Conservation (phyloP, 1,140 invertebrate genomes). For the Cepaea nemoralis region DNA sequence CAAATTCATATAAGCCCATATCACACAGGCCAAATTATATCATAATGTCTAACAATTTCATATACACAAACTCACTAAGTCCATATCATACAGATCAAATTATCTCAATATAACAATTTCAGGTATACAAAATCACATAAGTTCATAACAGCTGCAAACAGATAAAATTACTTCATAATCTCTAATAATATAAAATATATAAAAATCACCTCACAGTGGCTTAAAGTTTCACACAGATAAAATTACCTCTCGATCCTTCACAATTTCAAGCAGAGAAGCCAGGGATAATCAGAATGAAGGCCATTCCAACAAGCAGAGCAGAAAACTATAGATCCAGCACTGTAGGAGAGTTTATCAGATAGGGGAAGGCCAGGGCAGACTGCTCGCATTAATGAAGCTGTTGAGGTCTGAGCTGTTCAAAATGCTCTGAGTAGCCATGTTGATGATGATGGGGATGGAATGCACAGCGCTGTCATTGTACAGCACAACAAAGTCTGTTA, state of each 20-base stretch:
- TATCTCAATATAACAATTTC: too few relatives aligned
- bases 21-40: too few relatives aligned
- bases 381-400: conserved; percentile 50
- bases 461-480: conserved; percentile 87
- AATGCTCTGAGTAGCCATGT: conserved; percentile 81
- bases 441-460: conserved; percentile 83
- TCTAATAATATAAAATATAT: too few relatives aligned
- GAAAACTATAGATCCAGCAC: conserved; percentile 79
- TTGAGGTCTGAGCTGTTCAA: conserved; percentile 67
- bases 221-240: too few relatives aligned
- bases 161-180: too few relatives aligned
- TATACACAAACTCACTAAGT: too few relatives aligned
- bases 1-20: too few relatives aligned
- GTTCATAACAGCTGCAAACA: too few relatives aligned
- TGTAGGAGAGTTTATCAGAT: conserved; percentile 78
- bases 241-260: conserved; percentile 85
- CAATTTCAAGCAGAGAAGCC: conserved; percentile 85
- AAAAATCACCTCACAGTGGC: too few relatives aligned
- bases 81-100: too few relatives aligned
- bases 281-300: conserved; percentile 82
- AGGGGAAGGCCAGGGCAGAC: conserved; percentile 81
- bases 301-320: conserved; percentile 83
- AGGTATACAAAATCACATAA: too few relatives aligned
- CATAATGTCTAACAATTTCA: too few relatives aligned
- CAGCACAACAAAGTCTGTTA: conserved; percentile 69